These are phyloP conservation scores for Leptinotarsa lineolata DNA, from an alignment of 1,140 invertebrate genomes.

Conservation along the genomic window DNA sequence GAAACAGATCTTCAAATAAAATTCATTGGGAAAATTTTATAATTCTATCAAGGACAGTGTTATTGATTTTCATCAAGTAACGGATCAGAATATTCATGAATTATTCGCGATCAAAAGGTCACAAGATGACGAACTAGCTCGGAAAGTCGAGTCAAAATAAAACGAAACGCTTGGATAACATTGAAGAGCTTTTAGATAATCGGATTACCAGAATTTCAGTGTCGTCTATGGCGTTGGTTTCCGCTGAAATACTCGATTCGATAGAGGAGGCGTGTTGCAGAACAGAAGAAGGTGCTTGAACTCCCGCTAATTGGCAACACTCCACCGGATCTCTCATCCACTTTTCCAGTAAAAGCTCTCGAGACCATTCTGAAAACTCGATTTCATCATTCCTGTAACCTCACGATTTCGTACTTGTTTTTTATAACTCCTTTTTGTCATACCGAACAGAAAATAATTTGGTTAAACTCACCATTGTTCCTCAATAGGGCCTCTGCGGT, in stretches of 20 bases:
- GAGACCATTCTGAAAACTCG: slow-evolving; percentile 68
- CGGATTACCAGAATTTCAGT: slow-evolving; percentile 51
- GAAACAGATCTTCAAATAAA: too few species aligned
- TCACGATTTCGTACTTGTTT: neutral
- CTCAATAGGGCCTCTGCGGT: slow-evolving; percentile 73
- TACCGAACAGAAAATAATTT: neutral
- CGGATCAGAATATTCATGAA: too few species aligned
- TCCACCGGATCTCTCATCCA: slow-evolving; percentile 72
- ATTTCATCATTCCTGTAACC: slow-evolving; percentile 61
- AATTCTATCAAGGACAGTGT: too few species aligned
- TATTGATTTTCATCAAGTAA: too few species aligned
- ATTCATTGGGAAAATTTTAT: too few species aligned
- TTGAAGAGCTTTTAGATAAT: slow-evolving; percentile 14
- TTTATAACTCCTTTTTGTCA: neutral
- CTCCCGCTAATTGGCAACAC: slow-evolving; percentile 71
- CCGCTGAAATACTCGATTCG: slow-evolving; percentile 51
- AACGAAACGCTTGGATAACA: neutral
- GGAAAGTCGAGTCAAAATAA: neutral
- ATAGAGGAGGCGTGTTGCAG: slow-evolving; percentile 53
- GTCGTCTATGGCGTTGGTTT: slow-evolving; percentile 42
- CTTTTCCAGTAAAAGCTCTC: slow-evolving; percentile 69
- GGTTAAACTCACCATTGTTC: slow-evolving; percentile 64
- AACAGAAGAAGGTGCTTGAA: slow-evolving; percentile 64
- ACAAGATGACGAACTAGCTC: too few species aligned
- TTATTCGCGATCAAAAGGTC: too few species aligned